Conservation (phyloP, 2,888 invertebrate genomes). For the Carterocephalus palaemon region DNA sequence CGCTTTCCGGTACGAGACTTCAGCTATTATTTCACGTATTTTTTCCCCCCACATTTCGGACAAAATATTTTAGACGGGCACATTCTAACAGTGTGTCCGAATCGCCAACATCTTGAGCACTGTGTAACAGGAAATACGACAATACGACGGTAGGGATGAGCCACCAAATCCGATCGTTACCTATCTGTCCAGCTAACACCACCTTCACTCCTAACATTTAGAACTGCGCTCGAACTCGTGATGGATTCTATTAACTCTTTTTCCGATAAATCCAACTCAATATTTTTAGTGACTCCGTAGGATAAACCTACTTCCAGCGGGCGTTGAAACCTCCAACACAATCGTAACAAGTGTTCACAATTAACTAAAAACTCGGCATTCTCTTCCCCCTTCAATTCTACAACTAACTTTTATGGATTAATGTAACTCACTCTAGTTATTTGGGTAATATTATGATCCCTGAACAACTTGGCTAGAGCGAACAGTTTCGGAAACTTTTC, state of each 20-base stretch:
- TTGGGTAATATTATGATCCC: not conserved
- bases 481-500: not conserved
- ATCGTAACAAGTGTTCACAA: constrained; percentile 2
- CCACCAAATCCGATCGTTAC: constrained; percentile 1
- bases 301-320: constrained; percentile 12
- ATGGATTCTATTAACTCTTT: constrained; percentile 6
- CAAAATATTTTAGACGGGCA: too few species aligned
- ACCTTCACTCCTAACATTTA: not conserved
- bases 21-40: too few species aligned
- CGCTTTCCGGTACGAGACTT: too few species aligned
- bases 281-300: constrained; percentile 14
- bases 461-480: not conserved
- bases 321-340: constrained; percentile 13
- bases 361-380: not conserved
- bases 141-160: not conserved
- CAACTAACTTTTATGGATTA: not conserved
- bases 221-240: not conserved
- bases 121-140: not conserved
- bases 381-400: not conserved
- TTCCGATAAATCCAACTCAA: constrained; percentile 11
- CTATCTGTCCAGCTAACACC: constrained; percentile 8
- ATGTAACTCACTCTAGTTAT: not conserved
- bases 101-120: not conserved
- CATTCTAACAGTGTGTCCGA: not conserved
- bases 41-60: too few species aligned